Evolutionary conservation across 2,113 vertebrate genomes (phyloP).

Genomic region (Octodon degus): DNA sequence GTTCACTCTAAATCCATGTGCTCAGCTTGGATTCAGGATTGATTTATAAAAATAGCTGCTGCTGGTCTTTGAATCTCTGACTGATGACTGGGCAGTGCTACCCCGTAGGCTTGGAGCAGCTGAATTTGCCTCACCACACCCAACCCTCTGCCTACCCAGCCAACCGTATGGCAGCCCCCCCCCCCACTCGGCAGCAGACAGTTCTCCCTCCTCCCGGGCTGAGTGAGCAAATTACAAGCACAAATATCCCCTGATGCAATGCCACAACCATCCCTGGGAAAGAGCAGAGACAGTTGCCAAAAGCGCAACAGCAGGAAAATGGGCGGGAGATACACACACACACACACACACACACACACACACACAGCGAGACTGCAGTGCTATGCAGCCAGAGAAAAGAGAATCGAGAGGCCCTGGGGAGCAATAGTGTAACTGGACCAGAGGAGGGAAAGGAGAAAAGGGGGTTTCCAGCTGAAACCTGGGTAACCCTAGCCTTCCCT

Average conservation of each 20-base stretch:
- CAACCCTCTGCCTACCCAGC: slow-evolving; percentile 68
- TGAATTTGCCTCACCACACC: slow-evolving; percentile 84
- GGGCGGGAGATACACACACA: slow-evolving; percentile 46
- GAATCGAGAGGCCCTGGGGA: slow-evolving; percentile 60
- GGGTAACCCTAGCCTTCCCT: slow-evolving; percentile 44
- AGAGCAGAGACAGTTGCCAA: neutral
- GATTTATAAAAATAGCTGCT: slow-evolving; percentile 57
- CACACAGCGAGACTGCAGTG: slow-evolving; percentile 41
- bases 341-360: neutral
- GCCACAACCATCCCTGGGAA: slow-evolving; percentile 78
- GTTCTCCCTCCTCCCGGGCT: slow-evolving; percentile 74
- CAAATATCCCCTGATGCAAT: slow-evolving; percentile 80
- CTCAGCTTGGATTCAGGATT: slow-evolving; percentile 66
- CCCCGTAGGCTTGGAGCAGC: slow-evolving; percentile 75
- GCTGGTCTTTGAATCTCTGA: slow-evolving; percentile 48
- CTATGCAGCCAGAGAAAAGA: slow-evolving; percentile 11
- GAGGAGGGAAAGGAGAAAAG: neutral
- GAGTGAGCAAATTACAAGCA: slow-evolving; percentile 74
- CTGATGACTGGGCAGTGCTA: slow-evolving; percentile 75
- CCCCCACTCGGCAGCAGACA: slow-evolving; percentile 50
- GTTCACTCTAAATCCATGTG: slow-evolving; percentile 54
- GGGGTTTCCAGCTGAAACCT: slow-evolving; percentile 62
- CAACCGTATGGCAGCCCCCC: neutral
- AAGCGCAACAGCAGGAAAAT: neutral
- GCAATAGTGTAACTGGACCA: slow-evolving; percentile 56